Evolutionary conservation across 2,113 vertebrate genomes (phyloP), one percentile per base, ranked within the genome.

Genomic region (Alethe castanea): DNA sequence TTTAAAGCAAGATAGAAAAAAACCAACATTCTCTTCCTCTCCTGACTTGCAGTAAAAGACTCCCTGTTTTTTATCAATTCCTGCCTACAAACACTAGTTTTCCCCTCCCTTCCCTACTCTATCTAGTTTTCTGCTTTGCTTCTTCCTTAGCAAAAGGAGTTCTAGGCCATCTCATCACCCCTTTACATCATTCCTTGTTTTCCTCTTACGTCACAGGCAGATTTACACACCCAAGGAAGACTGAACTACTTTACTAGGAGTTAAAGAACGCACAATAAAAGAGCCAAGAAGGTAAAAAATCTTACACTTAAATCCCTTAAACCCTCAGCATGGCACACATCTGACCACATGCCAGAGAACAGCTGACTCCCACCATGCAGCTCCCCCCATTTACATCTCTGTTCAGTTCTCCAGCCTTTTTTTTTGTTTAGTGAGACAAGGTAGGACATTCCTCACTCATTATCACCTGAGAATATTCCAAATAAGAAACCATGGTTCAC

Each of bases 1-100:
- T 61, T 85, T 48, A 73, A 72, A 92, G 24, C 8, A 19, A n/a
- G 11, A 64, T 8, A 22, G 14, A 48, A 38, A 5, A n/a, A 35
- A 26, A 6, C 0, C 0, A 16, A 25, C 9, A 42, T 35, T 59
- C 6, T 72, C 29, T 70, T 16, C 22, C n/a, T 48, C 50, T 53
- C 25, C 13, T 31, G 61, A 45, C 11, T 50, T 20, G 12, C 5
- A 45, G 28, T 25, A 42, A 54, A 2, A 36, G 15, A 31, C 2
- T 12, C 24, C 12, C 64, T 15, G 1, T n/a, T 72, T 82, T 62
- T 62, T 35, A 69, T 19, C 12, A 14, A 13, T 59, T 85, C 18
- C 61, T 79, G 33, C 47, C 60, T 59, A 42, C 13, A 59, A 53
- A n/a, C 5, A 19, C 3, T 8, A 54, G 19, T 6, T 67, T 62